Percentiles rank a stretch among this genome's conserved stretches.
Conservation (phyloP, 2,797 vertebrate species). For the Halcyon smyrnensis region DNA sequence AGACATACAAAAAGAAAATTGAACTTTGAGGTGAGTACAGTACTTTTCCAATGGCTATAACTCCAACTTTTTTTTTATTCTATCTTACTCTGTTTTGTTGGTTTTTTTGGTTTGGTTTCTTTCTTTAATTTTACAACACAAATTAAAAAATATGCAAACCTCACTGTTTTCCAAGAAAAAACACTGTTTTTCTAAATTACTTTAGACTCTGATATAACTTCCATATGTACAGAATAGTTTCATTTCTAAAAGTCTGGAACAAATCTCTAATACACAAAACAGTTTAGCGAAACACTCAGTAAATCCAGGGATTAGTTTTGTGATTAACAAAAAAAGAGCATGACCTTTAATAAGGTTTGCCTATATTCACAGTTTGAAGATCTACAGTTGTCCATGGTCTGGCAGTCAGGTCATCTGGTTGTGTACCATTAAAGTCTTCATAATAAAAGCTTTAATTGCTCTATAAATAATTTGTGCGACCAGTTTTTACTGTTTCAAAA, state of each 20-base stretch:
- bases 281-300: neutral
- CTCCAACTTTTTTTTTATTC: neutral
- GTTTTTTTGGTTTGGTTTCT: no score
- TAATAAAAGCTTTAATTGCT: neutral
- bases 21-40: neutral
- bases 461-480: neutral
- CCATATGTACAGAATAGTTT: neutral
- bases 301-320: neutral
- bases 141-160: neutral
- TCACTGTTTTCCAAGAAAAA: neutral
- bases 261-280: neutral
- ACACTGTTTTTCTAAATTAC: neutral
- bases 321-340: neutral
- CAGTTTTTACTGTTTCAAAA: neutral
- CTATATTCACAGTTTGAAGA: neutral
- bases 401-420: neutral
- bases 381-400: neutral
- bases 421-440: neutral
- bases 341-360: neutral
- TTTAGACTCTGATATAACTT: neutral
- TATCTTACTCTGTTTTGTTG: neutral
- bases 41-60: neutral
- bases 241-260: neutral
- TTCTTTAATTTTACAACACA: neutral
- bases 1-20: neutral